These are phyloP conservation scores for Melangyna quadrimaculata DNA, from an alignment of 2,888 invertebrate species.

Conservation along the genomic window DNA sequence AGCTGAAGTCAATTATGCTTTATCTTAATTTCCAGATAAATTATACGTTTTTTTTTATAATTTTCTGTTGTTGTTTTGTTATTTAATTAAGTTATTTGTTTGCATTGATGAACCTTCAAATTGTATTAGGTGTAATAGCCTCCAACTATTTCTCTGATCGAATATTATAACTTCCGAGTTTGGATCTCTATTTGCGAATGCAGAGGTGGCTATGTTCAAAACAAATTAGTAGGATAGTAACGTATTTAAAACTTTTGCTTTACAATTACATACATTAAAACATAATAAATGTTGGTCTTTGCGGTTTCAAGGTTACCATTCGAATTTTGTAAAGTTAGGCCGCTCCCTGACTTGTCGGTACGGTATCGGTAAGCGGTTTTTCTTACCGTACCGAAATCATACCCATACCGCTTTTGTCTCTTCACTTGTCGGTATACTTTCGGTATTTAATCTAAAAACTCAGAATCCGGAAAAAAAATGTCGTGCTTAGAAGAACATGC, in stretches of 20 bases:
- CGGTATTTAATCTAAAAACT: no score
- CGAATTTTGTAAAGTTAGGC: no score
- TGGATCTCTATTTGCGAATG: not conserved
- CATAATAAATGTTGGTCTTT: no score
- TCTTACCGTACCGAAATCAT: no score
- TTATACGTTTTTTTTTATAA: not conserved
- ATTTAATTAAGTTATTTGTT: not conserved
- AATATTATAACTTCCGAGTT: not conserved
- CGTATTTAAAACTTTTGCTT: not conserved
- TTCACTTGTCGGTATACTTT: no score
- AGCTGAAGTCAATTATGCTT: slow-evolving; percentile 12
- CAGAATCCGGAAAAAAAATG: no score
- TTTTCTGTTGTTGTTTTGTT: not conserved
- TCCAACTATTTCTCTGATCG: not conserved
- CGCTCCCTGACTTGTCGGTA: no score
- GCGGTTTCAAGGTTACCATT: no score
- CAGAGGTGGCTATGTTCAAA: not conserved
- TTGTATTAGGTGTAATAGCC: not conserved
- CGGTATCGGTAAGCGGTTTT: no score
- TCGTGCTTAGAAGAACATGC: no score
- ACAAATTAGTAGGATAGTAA: not conserved
- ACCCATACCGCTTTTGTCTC: no score
- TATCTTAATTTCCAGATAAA: not conserved
- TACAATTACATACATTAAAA: no score
- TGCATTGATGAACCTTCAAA: not conserved